These are phyloP conservation scores for Whitmania pigra DNA, from an alignment of 1,140 invertebrate genomes.

Conservation along the genomic window DNA sequence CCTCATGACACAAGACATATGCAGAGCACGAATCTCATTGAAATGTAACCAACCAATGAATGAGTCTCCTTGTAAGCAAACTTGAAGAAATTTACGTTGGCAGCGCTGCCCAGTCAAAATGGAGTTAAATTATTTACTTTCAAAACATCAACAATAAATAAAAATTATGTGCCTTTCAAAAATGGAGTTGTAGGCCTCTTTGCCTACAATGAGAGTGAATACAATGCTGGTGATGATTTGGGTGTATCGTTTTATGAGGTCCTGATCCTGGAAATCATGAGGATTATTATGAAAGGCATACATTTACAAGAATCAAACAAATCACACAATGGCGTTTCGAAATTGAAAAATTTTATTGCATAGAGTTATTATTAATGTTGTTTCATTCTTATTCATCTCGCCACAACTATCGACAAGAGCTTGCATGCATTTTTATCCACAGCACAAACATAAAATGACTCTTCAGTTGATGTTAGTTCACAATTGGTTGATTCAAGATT, in stretches of 20 bases:
- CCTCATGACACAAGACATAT: too few species aligned
- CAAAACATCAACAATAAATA: background rate
- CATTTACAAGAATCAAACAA: too few species aligned
- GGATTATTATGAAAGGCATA: too few species aligned
- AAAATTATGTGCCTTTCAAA: conserved; percentile 7
- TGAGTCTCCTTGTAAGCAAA: conserved; percentile 12
- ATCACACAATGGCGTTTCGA: background rate
- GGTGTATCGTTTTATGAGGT: conserved; percentile 10
- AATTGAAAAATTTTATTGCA: background rate
- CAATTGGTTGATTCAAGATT: too few species aligned
- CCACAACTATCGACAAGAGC: background rate
- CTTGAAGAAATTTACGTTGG: conserved; percentile 13
- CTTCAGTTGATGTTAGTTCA: too few species aligned
- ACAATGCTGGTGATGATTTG: background rate
- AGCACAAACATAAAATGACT: too few species aligned
- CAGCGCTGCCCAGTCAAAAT: background rate
- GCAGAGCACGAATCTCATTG: background rate
- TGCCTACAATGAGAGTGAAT: conserved; percentile 8
- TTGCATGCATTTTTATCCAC: too few species aligned
- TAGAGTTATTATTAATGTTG: background rate
- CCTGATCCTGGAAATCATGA: conserved; percentile 9
- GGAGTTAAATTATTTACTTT: too few species aligned
- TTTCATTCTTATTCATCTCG: background rate
- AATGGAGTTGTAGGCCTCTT: background rate
- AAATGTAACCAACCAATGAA: conserved; percentile 1